Evolutionary conservation across 2,888 invertebrate genomes (phyloP), one percentile per base, ranked within the genome.

Genomic region (Acleris literana): DNA sequence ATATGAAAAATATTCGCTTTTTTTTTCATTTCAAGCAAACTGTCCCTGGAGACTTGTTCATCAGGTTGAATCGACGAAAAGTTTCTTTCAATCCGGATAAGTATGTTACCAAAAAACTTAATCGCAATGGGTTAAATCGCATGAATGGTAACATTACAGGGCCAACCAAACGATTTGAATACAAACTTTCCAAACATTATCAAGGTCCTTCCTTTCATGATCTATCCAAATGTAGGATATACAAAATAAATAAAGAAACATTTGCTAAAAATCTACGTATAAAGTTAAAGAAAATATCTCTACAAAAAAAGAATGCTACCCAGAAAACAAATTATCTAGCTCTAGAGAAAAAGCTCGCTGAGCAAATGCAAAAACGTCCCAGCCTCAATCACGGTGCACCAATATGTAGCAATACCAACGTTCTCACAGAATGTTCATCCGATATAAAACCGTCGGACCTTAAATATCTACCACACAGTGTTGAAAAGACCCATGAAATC

Each of bases 401-500:
- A 33, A 33, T 7, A 9, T 33, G 3, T 33, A 33, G 33, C 6
- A 55, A 55, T 16, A 39, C 6, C 25, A 57, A 46, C 1, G 39
- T 55, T 43, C 20, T 43, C 43, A 55, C 39, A 5, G 46, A 57
- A 44, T 18, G 44, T 11, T 57, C 57, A 5, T 57, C 57, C 5
- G 17, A 57, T 17, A 46, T 57, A 11, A 57, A 57, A 2, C 44
- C 25, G 16, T 46, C 46, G 5, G 44, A 57, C 17, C 17, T 46
- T 22, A 57, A 17, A 46, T n/a, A 46, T 29, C 25, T 43, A n/a
- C 20, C 25, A 4, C 16, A 11, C 3, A 5, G 25, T 17, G 7
- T 33, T 39, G 16, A 60, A 11, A 22, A 43, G 5, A 69, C 70
- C 13, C 54, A 63, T 48, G 53, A 53, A 17, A 9, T 46, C 44